Evolutionary conservation across 1,140 invertebrate species (phyloP), one percentile per base, ranked within the genome.

Genomic region (Lucilia sericata): DNA sequence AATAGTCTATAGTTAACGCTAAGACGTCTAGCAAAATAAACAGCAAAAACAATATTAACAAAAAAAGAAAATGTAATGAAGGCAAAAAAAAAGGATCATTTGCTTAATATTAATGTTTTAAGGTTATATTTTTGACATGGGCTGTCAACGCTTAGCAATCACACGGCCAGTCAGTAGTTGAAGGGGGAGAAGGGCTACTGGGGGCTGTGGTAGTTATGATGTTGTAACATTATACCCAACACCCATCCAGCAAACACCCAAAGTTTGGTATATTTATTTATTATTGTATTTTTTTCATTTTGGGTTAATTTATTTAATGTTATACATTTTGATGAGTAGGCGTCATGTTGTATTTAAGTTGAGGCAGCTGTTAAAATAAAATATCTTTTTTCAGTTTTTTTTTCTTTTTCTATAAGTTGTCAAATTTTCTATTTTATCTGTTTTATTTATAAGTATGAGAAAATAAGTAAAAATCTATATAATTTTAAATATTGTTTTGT

Each of bases 281-380:
- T 60, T 60, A n/a, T 60, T 60, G 55, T 60, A 14, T 60, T 60
- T 60, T n/a, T 60, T 17, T 7, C 55, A 78, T 47, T n/a, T 78
- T 49, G 76, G 42, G 42, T 80, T 78, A 80, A 80, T 80, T 49
- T 80, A 80, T 49, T 80, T 80, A 80, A 80, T 80, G 47, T 51
- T 51, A 51, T 49, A 80, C 47, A 78, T 19, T 80, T 80, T 80
- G 76, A 80, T 80, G 76, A 49, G 42, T 49, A 80, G 76, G 42
- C 76, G 76, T 80, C 76, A 80, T 80, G 76, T 80, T 49, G 42
- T 19, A 25, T 80, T 80, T 80, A 14, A 51, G 19, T 51, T 49
- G 42, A 49, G 42, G 19, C 75, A 42, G 75, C 65, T 70, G 65
- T 70, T 70, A 12, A 9, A 70, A 70, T 70, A 70, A 14, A 70